These are phyloP conservation scores for Okapia johnstoni DNA, from an alignment of 2,113 vertebrate genomes.

Conservation along the genomic window DNA sequence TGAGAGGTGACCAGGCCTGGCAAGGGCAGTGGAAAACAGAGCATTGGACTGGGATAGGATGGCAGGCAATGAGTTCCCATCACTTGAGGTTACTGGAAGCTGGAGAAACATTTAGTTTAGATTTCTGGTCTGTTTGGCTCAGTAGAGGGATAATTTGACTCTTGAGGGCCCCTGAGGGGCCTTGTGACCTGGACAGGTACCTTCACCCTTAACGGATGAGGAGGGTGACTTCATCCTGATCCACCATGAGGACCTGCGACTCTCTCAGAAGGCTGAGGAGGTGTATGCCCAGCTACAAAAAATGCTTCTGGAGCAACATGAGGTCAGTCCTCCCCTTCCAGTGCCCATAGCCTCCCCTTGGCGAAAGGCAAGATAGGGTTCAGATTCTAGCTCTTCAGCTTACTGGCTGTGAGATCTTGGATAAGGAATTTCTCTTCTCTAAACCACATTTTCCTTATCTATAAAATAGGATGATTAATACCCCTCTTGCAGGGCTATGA, in stretches of 20 bases:
- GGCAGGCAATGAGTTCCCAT: background rate
- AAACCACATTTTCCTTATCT: background rate
- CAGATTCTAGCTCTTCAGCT: background rate
- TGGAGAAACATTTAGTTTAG: background rate
- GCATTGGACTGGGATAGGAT: background rate
- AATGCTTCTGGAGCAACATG: conserved; percentile 91
- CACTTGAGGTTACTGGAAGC: background rate
- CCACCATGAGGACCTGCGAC: conserved; percentile 89
- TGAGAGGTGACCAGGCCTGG: background rate
- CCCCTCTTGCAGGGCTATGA: background rate
- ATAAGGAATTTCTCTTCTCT: background rate
- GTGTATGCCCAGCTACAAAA: conserved; percentile 90
- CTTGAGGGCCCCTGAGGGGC: conserved; percentile 59
- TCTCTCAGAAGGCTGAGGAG: conserved; percentile 90
- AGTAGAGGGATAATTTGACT: conserved; percentile 41
- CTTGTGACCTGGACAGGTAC: conserved; percentile 83
- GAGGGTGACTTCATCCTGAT: conserved; percentile 94
- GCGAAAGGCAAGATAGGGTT: background rate
- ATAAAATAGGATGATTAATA: background rate
- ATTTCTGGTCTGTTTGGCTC: background rate
- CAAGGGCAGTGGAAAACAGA: background rate
- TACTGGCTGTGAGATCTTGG: background rate
- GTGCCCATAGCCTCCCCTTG: background rate
- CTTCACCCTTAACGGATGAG: conserved; percentile 92
- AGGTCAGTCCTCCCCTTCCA: conserved; percentile 79